A percentile compares a stretch with the other conserved stretches of the same genome.
Evolutionary conservation across 2,797 vertebrate genomes (phyloP).

Genomic region (Melanotaenia nigrans): DNA sequence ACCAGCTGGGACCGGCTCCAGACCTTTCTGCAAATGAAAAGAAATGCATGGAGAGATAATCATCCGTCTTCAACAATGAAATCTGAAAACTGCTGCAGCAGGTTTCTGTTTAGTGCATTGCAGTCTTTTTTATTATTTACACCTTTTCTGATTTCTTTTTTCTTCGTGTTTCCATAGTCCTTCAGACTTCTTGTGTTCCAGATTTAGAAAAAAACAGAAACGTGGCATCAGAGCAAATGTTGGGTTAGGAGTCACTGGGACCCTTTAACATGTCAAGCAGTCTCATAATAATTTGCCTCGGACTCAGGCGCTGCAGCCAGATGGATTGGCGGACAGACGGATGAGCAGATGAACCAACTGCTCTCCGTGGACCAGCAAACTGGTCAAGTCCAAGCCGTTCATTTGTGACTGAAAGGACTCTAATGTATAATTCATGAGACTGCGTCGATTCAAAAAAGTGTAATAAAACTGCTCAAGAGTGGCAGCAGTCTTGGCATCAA

Average conservation of each 20-base stretch:
- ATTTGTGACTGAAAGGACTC: conserved; percentile 5
- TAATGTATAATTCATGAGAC: conserved; percentile 2
- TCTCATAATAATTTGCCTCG: background rate
- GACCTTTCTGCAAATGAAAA: too few species aligned
- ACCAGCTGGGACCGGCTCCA: too few species aligned
- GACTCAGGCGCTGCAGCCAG: conserved; percentile 4
- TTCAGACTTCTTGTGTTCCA: background rate
- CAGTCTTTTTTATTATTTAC: too few species aligned
- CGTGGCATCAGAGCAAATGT: background rate
- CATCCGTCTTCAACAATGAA: background rate
- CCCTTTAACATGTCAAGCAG: conserved; percentile 4
- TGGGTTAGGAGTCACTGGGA: background rate
- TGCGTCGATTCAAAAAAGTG: background rate
- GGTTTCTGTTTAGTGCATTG: too few species aligned
- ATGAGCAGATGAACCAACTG: conserved; percentile 14
- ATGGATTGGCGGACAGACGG: conserved; percentile 11
- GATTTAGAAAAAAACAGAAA: too few species aligned
- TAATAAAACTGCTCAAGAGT: background rate
- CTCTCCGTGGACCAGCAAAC: background rate
- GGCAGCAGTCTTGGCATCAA: background rate
- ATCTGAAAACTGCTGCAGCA: too few species aligned
- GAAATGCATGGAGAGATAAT: too few species aligned
- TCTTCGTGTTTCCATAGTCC: background rate
- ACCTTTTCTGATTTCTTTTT: background rate
- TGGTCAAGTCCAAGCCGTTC: background rate